Conservation (phyloP, 2,113 vertebrate species). For the Oreochromis tanganicae region DNA sequence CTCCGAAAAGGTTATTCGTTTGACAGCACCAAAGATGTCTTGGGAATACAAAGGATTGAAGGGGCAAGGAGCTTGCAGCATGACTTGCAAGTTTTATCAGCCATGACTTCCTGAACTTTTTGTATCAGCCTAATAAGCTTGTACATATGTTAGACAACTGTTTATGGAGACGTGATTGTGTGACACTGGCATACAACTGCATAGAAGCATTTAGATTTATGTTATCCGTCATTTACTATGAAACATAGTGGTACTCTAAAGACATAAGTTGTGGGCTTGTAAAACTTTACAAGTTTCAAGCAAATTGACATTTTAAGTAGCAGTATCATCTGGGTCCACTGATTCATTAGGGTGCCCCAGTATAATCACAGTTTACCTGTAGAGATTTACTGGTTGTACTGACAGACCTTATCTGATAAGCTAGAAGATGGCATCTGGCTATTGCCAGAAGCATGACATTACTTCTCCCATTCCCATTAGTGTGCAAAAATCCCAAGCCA, state of each 20-base stretch:
- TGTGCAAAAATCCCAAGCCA: not conserved
- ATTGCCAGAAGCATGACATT: not conserved
- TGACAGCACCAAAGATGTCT: conserved; percentile 33
- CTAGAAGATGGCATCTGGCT: not conserved
- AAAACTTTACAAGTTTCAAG: not conserved
- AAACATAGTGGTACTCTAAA: not conserved
- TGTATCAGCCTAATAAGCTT: not conserved
- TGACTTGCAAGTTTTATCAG: conserved; percentile 43
- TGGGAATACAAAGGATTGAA: conserved; percentile 40
- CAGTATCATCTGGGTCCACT: not conserved
- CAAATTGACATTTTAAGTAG: not conserved
- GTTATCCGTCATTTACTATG: not conserved
- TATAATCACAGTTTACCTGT: not conserved
- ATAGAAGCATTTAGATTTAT: not conserved
- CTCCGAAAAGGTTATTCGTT: conserved; percentile 56
- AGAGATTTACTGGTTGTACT: not conserved
- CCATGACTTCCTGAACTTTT: conserved; percentile 14
- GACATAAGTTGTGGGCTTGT: not conserved
- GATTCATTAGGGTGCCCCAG: not conserved
- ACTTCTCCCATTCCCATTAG: not conserved
- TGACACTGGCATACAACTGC: not conserved
- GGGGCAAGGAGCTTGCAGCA: conserved; percentile 11
- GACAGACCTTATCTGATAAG: conserved; percentile 2
- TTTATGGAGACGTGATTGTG: not conserved
- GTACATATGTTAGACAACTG: not conserved